Base-by-base conservation (phyloP, 2,888 invertebrate genomes). In the Minunthozetes semirufus region DNA sequence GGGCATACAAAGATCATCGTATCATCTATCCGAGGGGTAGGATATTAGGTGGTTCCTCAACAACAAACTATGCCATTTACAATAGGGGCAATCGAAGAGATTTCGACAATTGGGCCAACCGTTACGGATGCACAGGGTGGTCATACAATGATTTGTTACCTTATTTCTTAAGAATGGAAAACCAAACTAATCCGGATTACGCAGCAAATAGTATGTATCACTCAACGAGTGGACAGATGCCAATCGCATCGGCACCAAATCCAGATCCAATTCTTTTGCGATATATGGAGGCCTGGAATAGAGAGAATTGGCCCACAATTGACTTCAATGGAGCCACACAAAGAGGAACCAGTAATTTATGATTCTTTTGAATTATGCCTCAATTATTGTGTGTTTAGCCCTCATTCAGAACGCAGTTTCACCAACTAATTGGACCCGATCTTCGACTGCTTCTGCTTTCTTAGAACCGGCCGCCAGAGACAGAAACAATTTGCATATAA, bases 51-150 rank as follows among this genome's bases (percentile, higher is more conserved):
- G 94, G 94, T 0, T 91, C 91, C 3, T 91, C 91, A 56, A 92
- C 93, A 0, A 85, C 93, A 0, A 94, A 94, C 81, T 92, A 91
- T 0, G 93, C 94, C 93, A 86, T 94, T 0, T 95, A 94, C 84
- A 89, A 93, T 15, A 85, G 95, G 77, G 95, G 94, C 0, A 94
- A 93, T 82, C 87, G 87, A 75, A 85, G 90, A 0, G 94, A 94
- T 82, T 95, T 87, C 81, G 91, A 94, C 82, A 87, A 89, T 73
- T 95, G 95, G 95, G 90, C 90, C 48, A 86, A 73, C 19, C 27
- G 87, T 0, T 85, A 89, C 46, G 94, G 94, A 0, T 93, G 93
- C 82, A 86, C 88, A 0, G 94, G 94, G 2, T 96, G 95, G 95
- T 88, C 90, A 0, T 79, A 78, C 77, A 74, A 77, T 0, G 77